These are phyloP conservation scores for Cyprinodon tularosa DNA, from an alignment of 2,113 vertebrate genomes.

Conservation along the genomic window DNA sequence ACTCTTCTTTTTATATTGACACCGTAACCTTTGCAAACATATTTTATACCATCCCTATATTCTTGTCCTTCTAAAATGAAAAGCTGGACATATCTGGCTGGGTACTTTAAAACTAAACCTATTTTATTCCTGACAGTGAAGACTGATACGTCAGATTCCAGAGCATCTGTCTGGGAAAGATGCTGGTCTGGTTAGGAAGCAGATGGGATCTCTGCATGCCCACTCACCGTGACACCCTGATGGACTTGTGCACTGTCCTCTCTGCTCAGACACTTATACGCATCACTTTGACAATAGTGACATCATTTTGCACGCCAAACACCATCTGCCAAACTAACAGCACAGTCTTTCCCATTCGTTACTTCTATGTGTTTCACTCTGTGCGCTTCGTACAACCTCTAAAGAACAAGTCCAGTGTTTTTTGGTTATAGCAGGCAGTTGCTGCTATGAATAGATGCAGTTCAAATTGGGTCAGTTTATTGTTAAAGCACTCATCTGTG, in stretches of 20 bases:
- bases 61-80: neutral
- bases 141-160: slow-evolving; percentile 43
- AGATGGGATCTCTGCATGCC: slow-evolving; percentile 65
- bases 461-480: slow-evolving; percentile 80
- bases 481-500: slow-evolving; percentile 77
- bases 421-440: slow-evolving; percentile 48
- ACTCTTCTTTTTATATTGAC: neutral
- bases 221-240: slow-evolving; percentile 40
- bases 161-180: slow-evolving; percentile 57
- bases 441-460: slow-evolving; percentile 74
- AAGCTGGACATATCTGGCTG: neutral
- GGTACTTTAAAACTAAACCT: neutral
- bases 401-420: slow-evolving; percentile 61
- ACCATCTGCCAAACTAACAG: slow-evolving; percentile 42
- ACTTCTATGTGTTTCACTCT: slow-evolving; percentile 10
- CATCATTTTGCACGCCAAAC: slow-evolving; percentile 45
- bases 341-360: neutral
- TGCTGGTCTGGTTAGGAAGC: slow-evolving; percentile 51
- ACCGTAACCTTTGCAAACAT: neutral
- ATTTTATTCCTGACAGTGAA: slow-evolving; percentile 1
- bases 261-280: slow-evolving; percentile 7
- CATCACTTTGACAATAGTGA: slow-evolving; percentile 19
- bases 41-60: neutral
- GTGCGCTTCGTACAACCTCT: slow-evolving; percentile 29
- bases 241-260: slow-evolving; percentile 19